Conservation (phyloP, 2,888 invertebrate species). For the Eupithecia subumbrata region DNA sequence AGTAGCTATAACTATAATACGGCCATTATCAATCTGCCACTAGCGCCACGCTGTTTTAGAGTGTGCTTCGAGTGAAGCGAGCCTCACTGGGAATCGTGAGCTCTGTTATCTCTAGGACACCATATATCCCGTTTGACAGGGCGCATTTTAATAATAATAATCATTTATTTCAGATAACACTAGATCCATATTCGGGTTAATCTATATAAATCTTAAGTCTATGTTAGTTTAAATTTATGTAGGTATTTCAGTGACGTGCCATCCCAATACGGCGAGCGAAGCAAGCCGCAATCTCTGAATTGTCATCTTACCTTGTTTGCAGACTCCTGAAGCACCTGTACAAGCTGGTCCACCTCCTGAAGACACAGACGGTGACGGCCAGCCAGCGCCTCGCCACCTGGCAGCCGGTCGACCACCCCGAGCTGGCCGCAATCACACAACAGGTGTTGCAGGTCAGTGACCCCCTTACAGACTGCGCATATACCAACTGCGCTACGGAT, state of each 20-base stretch:
- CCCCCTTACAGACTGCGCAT: not conserved
- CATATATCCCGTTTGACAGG: not conserved
- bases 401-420: slow-evolving; percentile 53
- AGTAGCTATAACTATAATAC: slow-evolving; percentile 2
- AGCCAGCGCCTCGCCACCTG: slow-evolving; percentile 60
- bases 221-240: too few species aligned
- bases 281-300: not conserved
- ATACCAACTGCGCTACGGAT: too few species aligned
- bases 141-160: too few species aligned
- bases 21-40: not conserved
- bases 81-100: not conserved
- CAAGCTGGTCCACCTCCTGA: slow-evolving; percentile 55
- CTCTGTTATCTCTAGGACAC: not conserved
- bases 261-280: too few species aligned
- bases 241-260: too few species aligned
- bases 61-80: not conserved
- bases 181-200: too few species aligned
- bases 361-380: slow-evolving; percentile 50
- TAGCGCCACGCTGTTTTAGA: not conserved
- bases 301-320: not conserved
- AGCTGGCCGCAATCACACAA: slow-evolving; percentile 49
- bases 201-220: too few species aligned
- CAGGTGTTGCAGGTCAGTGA: slow-evolving; percentile 57
- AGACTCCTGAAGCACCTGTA: slow-evolving; percentile 56
- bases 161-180: too few species aligned